phyloP scores from a whole-genome alignment of 2,113 vertebrate species.

The Odocoileus hemionus region DNA sequence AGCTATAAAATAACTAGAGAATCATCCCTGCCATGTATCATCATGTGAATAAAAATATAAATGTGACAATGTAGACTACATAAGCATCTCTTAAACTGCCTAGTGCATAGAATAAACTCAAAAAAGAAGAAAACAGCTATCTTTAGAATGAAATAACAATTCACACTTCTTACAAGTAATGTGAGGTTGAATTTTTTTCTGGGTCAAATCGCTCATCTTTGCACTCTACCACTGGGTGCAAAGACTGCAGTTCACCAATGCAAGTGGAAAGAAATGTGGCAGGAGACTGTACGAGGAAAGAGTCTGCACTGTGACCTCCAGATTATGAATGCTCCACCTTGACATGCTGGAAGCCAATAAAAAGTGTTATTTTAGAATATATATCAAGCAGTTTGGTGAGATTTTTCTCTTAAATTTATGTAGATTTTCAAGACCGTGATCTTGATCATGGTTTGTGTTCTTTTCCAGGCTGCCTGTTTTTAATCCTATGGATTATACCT shows the following conservation, averaged over 20 bases:
- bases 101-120: neutral
- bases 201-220: neutral
- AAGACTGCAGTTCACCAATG: too few species aligned
- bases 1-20: neutral
- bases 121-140: neutral
- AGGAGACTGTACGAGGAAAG: fast-evolving
- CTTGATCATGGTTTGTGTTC: neutral
- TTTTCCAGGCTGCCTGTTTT: neutral
- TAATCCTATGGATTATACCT: neutral
- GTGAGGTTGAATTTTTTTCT: neutral
- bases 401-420: neutral
- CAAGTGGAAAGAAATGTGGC: too few species aligned
- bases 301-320: neutral
- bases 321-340: neutral
- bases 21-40: neutral
- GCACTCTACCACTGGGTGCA: neutral
- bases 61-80: neutral
- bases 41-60: neutral
- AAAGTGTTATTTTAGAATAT: neutral
- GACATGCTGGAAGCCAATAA: neutral
- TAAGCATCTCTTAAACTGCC: neutral
- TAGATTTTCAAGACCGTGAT: neutral
- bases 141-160: neutral
- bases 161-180: neutral
- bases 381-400: neutral